Evolutionary conservation across 2,888 invertebrate genomes (phyloP).

Genomic region (Eilema caniola): DNA sequence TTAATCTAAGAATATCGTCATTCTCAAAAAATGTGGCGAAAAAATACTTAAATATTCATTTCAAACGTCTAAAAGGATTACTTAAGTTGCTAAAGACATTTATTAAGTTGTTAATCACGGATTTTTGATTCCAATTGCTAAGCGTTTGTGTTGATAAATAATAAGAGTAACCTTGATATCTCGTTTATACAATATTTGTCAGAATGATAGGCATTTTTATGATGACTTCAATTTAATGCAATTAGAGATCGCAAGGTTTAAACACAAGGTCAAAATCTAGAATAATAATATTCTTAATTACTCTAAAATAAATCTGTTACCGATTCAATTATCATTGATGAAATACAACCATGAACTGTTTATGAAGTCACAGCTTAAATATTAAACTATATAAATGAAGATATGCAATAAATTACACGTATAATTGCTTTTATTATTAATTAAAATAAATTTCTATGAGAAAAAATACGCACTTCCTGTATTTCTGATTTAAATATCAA

Average conservation of each 20-base stretch:
- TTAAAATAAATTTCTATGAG: background rate
- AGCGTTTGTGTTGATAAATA: background rate
- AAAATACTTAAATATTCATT: background rate
- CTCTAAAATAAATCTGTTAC: slow-evolving; percentile 6
- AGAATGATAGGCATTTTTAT: slow-evolving; percentile 7
- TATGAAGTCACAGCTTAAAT: slow-evolving; percentile 17
- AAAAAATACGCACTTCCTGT: slow-evolving; percentile 2
- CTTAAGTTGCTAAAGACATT: background rate
- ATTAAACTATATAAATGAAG: slow-evolving; percentile 15
- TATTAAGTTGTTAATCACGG: slow-evolving; percentile 2
- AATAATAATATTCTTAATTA: slow-evolving; percentile 23
- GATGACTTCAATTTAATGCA: slow-evolving; percentile 6
- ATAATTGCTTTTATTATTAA: no score
- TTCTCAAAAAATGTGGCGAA: background rate
- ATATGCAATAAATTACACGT: slow-evolving; percentile 18
- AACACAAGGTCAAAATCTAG: slow-evolving; percentile 43
- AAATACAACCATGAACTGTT: slow-evolving; percentile 7
- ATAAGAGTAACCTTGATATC: background rate
- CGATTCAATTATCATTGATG: slow-evolving; percentile 1
- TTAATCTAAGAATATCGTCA: background rate
- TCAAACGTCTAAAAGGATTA: background rate
- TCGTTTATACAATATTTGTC: background rate
- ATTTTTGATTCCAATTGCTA: no score
- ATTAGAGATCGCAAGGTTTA: slow-evolving; percentile 26
- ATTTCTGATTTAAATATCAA: slow-evolving; percentile 21